phyloP scores from a whole-genome alignment of 2,797 vertebrate genomes.

The Phoxinus dragarum region DNA sequence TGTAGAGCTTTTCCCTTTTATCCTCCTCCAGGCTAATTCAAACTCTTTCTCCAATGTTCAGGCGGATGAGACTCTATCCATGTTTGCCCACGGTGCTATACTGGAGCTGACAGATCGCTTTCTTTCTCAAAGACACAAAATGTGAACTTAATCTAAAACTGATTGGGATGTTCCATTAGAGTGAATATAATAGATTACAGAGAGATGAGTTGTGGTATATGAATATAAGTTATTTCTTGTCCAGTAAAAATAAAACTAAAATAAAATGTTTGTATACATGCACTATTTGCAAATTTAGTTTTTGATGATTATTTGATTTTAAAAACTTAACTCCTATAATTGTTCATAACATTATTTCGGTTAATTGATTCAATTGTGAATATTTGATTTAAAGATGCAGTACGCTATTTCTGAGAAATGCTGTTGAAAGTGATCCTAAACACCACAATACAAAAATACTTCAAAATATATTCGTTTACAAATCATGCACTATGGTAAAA shows the following conservation, averaged over 20 bases:
- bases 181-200: neutral
- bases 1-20: slow-evolving; percentile 20
- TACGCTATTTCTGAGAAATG: neutral
- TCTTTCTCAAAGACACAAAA: slow-evolving; percentile 2
- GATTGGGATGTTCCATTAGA: neutral
- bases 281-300: neutral
- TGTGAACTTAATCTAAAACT: neutral
- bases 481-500: no score
- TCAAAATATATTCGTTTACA: no score
- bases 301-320: no score
- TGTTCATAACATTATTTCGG: no score
- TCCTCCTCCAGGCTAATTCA: slow-evolving; percentile 23
- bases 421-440: neutral
- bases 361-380: neutral
- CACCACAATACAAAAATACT: neutral
- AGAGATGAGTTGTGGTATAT: neutral
- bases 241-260: neutral
- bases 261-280: neutral
- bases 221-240: neutral
- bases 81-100: slow-evolving; percentile 10
- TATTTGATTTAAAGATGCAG: neutral
- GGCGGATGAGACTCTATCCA: neutral
- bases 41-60: slow-evolving; percentile 12
- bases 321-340: neutral
- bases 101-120: neutral